A percentile compares a stretch with the other conserved stretches of the same genome.
These are phyloP conservation scores for Aldabrachelys gigantea DNA, from an alignment of 2,113 vertebrate genomes.

Conservation along the genomic window DNA sequence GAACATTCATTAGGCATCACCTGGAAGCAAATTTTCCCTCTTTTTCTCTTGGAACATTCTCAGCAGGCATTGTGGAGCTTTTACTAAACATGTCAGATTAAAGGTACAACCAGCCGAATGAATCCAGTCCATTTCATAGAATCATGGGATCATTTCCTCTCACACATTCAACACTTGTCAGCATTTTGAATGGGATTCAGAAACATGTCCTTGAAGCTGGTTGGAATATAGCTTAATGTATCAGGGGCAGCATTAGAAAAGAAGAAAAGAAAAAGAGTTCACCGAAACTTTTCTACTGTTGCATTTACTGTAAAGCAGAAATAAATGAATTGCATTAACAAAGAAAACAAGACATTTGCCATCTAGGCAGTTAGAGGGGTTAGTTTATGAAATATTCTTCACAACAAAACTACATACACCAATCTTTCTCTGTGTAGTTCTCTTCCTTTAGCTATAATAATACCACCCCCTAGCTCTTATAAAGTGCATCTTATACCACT, in stretches of 20 bases:
- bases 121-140: constrained; percentile 55
- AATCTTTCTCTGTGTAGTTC: not conserved
- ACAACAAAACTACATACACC: not conserved
- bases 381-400: not conserved
- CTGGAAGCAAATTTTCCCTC: constrained; percentile 32
- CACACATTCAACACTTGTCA: constrained; percentile 45
- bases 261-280: constrained; percentile 34
- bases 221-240: constrained; percentile 28
- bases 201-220: constrained; percentile 69
- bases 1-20: constrained; percentile 34
- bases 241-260: constrained; percentile 34
- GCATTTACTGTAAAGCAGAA: not conserved
- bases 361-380: not conserved
- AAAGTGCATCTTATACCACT: not conserved
- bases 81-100: constrained; percentile 72
- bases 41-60: constrained; percentile 6
- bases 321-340: not conserved
- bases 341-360: not conserved
- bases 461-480: not conserved
- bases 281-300: not conserved
- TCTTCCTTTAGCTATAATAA: not conserved
- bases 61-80: constrained; percentile 34
- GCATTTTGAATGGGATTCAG: constrained; percentile 57
- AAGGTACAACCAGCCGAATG: constrained; percentile 47
- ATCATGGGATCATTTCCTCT: constrained; percentile 54